A percentile compares a stretch with the other conserved stretches of the same genome.
Evolutionary conservation across 2,797 vertebrate genomes (phyloP).

Genomic region (Hippoglossus hippoglossus): DNA sequence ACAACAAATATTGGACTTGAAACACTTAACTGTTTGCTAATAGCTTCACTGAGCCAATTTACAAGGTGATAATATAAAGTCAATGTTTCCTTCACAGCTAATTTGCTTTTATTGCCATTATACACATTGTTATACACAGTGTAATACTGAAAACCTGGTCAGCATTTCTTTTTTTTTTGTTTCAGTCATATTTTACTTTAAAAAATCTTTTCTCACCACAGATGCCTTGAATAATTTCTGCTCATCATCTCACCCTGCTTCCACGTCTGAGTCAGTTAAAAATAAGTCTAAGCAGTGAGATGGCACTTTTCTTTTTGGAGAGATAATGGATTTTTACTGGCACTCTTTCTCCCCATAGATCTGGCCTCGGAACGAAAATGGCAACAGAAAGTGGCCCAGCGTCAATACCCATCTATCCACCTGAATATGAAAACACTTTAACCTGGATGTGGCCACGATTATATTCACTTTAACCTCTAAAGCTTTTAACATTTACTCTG

Average conservation of each 20-base stretch:
- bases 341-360: constrained; percentile 51
- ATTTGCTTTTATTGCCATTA: too few relatives aligned
- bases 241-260: constrained; percentile 21
- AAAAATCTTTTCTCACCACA: not conserved
- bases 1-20: too few relatives aligned
- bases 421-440: constrained; percentile 49
- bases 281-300: constrained; percentile 49
- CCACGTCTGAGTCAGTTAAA: constrained; percentile 42
- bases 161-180: not conserved
- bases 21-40: too few relatives aligned
- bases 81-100: too few relatives aligned
- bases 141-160: not conserved
- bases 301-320: constrained; percentile 29
- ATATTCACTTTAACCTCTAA: constrained; percentile 40
- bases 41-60: too few relatives aligned
- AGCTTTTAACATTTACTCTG: constrained; percentile 23
- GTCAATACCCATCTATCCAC: constrained; percentile 57
- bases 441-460: constrained; percentile 36
- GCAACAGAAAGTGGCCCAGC: constrained; percentile 55
- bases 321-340: constrained; percentile 69
- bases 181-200: not conserved
- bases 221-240: not conserved
- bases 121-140: too few relatives aligned
- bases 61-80: too few relatives aligned
- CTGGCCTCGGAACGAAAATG: constrained; percentile 55